Conservation (phyloP, 2,113 vertebrate species). For the Amphiprion ocellaris region DNA sequence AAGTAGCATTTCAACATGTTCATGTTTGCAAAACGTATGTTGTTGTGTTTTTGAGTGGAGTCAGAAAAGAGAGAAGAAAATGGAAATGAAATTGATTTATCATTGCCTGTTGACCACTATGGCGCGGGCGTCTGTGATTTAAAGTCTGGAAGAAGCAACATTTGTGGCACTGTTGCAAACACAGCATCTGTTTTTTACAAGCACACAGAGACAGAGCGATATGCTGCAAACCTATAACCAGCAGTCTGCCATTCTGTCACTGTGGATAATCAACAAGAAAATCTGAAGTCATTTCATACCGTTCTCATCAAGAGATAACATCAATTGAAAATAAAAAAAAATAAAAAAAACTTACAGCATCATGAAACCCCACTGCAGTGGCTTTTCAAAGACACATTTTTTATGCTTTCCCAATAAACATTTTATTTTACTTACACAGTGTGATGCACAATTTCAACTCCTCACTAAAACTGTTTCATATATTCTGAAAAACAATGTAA, state of each 20-base stretch:
- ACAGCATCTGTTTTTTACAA: constrained; percentile 13
- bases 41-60: neutral
- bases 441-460: too few relatives aligned
- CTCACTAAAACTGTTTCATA: too few relatives aligned
- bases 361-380: neutral
- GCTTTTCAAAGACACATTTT: neutral
- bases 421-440: too few relatives aligned
- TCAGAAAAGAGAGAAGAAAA: constrained; percentile 35
- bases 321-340: neutral
- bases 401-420: too few relatives aligned
- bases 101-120: constrained; percentile 18
- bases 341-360: neutral
- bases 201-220: neutral
- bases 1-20: constrained; percentile 3
- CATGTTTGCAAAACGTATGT: constrained; percentile 9
- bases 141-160: constrained; percentile 4
- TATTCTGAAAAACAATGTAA: neutral
- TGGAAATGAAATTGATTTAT: constrained; percentile 49
- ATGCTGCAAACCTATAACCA: neutral
- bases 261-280: neutral
- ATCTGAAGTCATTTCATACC: neutral
- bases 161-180: constrained; percentile 7
- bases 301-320: neutral
- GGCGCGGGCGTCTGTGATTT: constrained; percentile 18
- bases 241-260: constrained; percentile 13